Evolutionary conservation across 2,113 vertebrate genomes (phyloP), one percentile per base, ranked within the genome.

Genomic region (Leptosomus discolor): DNA sequence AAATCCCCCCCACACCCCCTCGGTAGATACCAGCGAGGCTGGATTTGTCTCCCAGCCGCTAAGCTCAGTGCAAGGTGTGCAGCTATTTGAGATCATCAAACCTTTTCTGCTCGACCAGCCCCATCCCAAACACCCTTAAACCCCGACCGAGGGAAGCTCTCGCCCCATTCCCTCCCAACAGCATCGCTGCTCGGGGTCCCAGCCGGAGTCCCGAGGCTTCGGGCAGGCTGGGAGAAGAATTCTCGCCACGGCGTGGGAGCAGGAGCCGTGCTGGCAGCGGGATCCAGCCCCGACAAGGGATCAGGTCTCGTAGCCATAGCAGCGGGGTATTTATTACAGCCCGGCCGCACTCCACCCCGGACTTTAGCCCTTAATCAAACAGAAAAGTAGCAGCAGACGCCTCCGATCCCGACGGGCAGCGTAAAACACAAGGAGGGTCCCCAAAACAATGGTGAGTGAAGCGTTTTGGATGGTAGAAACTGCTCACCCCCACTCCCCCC

Each of bases 281-380:
- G 95, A 98, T 73, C 88, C 88, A 96, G 67, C 75, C 93, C 95
- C 5, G 13, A 36, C 85, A 87, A n/a, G 82, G 95, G 21, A 68
- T 9, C 37, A 45, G 61, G 69, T 70, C 80, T 11, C 34, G 96
- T 98, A 88, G 95, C 98, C 97, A 97, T 98, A 69, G 96, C 97
- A 97, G 95, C 97, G 1, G 86, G 37, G 95, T 96, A 39, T 97
- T 97, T 94, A 97, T 97, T 96, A 92, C 97, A 57, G 63, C 95
- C 95, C 41, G 3, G 46, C 37, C 53, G 2, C 20, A 43, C 97
- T 82, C 95, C 94, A 58, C 96, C 94, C 61, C 22, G 32, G 98
- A 98, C 98, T 98, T 98, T 65, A 57, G 74, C 96, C 97, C 90
- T 69, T 77, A 26, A 67, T 36, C 54, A 0, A 15, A 29, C 0